Evolutionary conservation across 2,888 invertebrate species (phyloP), one percentile per base, ranked within the genome.

Genomic region (Deilephila porcellus): DNA sequence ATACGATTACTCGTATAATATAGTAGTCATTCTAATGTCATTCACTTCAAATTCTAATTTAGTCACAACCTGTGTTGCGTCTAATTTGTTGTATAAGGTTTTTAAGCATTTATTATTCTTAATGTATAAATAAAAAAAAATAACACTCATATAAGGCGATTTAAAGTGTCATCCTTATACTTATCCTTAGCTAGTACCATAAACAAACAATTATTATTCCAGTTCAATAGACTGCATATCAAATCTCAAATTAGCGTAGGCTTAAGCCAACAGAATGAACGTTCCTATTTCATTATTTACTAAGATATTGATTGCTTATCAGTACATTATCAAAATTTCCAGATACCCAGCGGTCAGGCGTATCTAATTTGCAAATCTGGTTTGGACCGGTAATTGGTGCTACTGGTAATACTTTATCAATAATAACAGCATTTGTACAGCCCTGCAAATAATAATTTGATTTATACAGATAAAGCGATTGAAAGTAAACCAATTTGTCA

Each of bases 231-330:
- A 45, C 25, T 52, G 25, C 25, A 67, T 20, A 67, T 17, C 52
- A 67, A 52, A 52, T 67, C 5, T 67, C 52, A 17, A 67, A 75
- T 32, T 77, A 76, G 76, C 74, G 77, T 78, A 78, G 79, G 74
- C 52, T 67, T 67, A 25, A 7, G 25, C 45, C 67, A 67, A 67
- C 45, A 29, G 45, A 45, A 45, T 25, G 52, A 67, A 20, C 25
- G 53, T 63, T 67, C 45, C 17, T 67, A 67, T 45, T 17, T 45
- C 25, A 52, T 45, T 67, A 67, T 52, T 52, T 67, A 52, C 67
- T 25, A 56, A 56, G 56, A 19, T 67, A 67, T 67, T 17, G 52
- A 67, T 67, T 67, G 25, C 52, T 67, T 67, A 67, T 67, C 52
- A 45, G 67, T 17, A 67, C 25, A 67, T 45, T 52, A 67, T 67